A percentile compares a stretch with the other conserved stretches of the same genome.
phyloP scores from a whole-genome alignment of 2,888 invertebrate species.

The Hirtodrosophila duncani region DNA sequence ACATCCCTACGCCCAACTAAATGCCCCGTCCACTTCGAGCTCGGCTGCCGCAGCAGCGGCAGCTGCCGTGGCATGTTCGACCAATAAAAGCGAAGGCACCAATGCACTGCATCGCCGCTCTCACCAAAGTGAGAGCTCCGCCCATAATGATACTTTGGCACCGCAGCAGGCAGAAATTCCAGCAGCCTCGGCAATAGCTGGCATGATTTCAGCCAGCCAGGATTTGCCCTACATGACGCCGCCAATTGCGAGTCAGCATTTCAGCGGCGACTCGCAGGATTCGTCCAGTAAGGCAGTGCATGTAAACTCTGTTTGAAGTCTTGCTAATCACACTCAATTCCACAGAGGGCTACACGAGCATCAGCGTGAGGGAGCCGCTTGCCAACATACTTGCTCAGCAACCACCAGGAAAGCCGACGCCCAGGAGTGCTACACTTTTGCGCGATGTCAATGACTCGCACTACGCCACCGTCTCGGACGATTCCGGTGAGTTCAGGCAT shows the following conservation, averaged over 20 bases:
- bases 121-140: slow-evolving; percentile 54
- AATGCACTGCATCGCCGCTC: slow-evolving; percentile 42
- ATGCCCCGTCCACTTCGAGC: slow-evolving; percentile 72
- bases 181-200: slow-evolving; percentile 92
- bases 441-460: slow-evolving; percentile 82
- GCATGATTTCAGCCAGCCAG: slow-evolving; percentile 90
- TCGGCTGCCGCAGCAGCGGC: slow-evolving; percentile 43
- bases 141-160: slow-evolving; percentile 51
- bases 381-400: slow-evolving; percentile 86
- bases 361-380: slow-evolving; percentile 92
- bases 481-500: slow-evolving; percentile 83
- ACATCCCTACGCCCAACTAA: slow-evolving; percentile 78
- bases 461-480: slow-evolving; percentile 94
- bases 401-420: slow-evolving; percentile 73
- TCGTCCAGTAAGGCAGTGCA: slow-evolving; percentile 83
- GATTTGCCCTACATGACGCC: slow-evolving; percentile 94
- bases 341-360: slow-evolving; percentile 93
- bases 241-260: slow-evolving; percentile 84
- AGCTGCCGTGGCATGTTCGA: slow-evolving; percentile 40
- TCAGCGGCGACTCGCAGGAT: slow-evolving; percentile 94
- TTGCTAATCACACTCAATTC: too few species aligned
- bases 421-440: slow-evolving; percentile 76
- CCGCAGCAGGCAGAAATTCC: slow-evolving; percentile 82
- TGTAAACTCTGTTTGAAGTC: not conserved
- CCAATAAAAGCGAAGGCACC: slow-evolving; percentile 31